phyloP scores from a whole-genome alignment of 2,888 invertebrate species.

The Ophioninae sp. region DNA sequence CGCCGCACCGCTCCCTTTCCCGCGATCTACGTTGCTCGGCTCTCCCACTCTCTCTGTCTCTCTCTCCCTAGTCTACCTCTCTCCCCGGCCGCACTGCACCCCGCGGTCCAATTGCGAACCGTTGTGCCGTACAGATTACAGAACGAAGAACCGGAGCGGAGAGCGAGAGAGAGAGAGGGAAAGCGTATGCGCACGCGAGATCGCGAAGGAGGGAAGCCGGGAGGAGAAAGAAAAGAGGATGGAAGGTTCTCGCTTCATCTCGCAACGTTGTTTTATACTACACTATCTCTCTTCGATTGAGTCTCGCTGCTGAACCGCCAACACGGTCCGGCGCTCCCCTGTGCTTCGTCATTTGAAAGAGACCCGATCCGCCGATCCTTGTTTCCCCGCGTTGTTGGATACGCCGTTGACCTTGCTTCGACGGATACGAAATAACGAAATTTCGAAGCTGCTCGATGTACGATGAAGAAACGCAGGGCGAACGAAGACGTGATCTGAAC shows the following conservation, averaged over 20 bases:
- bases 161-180: slow-evolving; percentile 57
- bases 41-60: slow-evolving; percentile 42
- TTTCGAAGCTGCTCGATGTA: background rate
- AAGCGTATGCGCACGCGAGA: slow-evolving; percentile 61
- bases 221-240: slow-evolving; percentile 30
- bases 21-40: slow-evolving; percentile 39
- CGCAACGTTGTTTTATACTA: slow-evolving; percentile 42
- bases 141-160: slow-evolving; percentile 68
- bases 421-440: slow-evolving; percentile 9
- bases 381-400: slow-evolving; percentile 3
- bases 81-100: slow-evolving; percentile 28
- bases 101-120: slow-evolving; percentile 76
- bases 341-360: slow-evolving; percentile 7
- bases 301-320: slow-evolving; percentile 2
- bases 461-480: background rate
- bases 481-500: background rate
- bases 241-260: slow-evolving; percentile 55
- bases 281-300: slow-evolving; percentile 7
- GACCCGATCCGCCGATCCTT: slow-evolving; percentile 18
- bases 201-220: slow-evolving; percentile 56
- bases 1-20: slow-evolving; percentile 34
- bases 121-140: slow-evolving; percentile 76
- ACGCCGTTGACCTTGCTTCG: slow-evolving; percentile 14
- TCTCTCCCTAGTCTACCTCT: slow-evolving; percentile 36
- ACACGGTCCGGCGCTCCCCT: slow-evolving; percentile 15